Conservation (phyloP, 2,113 vertebrate genomes). For the Anguilla rostrata region DNA sequence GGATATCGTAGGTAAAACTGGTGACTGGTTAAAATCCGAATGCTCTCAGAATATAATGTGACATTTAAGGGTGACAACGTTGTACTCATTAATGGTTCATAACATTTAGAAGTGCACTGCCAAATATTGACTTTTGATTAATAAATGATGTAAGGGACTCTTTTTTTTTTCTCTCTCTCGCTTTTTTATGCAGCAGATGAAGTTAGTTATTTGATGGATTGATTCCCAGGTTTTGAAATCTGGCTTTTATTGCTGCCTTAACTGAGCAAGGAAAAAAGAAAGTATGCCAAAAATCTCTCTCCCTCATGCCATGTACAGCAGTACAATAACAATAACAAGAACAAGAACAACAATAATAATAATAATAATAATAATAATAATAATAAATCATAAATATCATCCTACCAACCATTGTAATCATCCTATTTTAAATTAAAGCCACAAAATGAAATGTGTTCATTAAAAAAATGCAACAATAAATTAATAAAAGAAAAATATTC, state of each 20-base stretch:
- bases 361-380: too few species aligned
- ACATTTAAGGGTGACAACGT: neutral
- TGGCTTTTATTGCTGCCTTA: neutral
- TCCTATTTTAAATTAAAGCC: too few species aligned
- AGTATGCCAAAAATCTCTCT: too few species aligned
- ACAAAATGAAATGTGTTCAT: too few species aligned
- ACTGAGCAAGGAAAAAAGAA: neutral
- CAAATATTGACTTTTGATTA: conserved; percentile 8
- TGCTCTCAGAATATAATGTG: neutral
- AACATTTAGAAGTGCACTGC: neutral
- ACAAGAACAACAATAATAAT: too few species aligned
- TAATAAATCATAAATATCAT: too few species aligned
- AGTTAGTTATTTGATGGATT: neutral
- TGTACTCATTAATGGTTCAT: conserved; percentile 7
- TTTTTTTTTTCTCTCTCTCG: neutral
- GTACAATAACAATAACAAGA: too few species aligned
- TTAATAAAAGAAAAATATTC: too few species aligned
- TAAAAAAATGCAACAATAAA: too few species aligned
- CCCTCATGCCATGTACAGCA: too few species aligned
- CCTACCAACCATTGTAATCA: too few species aligned
- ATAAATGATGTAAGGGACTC: neutral
- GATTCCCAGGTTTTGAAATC: neutral
- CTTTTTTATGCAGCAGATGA: neutral
- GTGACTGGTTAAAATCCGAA: neutral
- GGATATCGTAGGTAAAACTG: neutral